Conservation (phyloP, 1,140 invertebrate species). For the Drosophila murphyi region DNA sequence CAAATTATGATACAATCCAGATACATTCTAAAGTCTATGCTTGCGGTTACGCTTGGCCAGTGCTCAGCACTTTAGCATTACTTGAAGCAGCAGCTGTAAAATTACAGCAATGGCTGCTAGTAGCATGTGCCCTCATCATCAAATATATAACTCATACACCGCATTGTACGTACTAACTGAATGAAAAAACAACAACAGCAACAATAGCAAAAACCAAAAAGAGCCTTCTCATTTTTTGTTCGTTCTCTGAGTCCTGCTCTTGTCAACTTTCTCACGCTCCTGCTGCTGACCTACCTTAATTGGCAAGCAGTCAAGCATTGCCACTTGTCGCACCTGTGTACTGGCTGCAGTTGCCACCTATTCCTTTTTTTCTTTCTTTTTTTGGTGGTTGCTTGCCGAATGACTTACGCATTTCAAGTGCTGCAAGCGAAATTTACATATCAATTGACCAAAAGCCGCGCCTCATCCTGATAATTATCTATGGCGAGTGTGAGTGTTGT, state of each 20-base stretch:
- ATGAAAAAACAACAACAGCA: too few relatives aligned
- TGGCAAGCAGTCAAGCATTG: slow-evolving; percentile 59
- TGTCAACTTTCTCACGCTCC: slow-evolving; percentile 61
- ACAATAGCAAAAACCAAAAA: not conserved
- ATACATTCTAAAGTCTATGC: slow-evolving; percentile 47
- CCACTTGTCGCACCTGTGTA: slow-evolving; percentile 63
- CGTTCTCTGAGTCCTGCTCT: not conserved
- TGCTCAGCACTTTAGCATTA: slow-evolving; percentile 55
- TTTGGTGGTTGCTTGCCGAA: slow-evolving; percentile 42
- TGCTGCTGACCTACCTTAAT: slow-evolving; percentile 62
- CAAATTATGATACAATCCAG: slow-evolving; percentile 32
- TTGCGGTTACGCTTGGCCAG: slow-evolving; percentile 64
- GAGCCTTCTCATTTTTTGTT: slow-evolving; percentile 15
- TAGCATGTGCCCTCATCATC: slow-evolving; percentile 18
- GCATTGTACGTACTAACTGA: slow-evolving; percentile 1
- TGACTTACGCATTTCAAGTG: slow-evolving; percentile 75
- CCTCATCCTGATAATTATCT: slow-evolving; percentile 77
- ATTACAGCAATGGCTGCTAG: slow-evolving; percentile 50
- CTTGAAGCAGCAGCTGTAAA: slow-evolving; percentile 73
- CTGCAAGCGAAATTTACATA: slow-evolving; percentile 70
- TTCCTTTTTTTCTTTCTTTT: slow-evolving; percentile 4
- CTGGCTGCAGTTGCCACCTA: slow-evolving; percentile 25
- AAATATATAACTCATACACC: slow-evolving; percentile 51
- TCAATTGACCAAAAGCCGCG: slow-evolving; percentile 65
- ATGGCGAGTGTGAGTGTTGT: slow-evolving; percentile 14